phyloP scores from a whole-genome alignment of 2,113 vertebrate genomes.

The Entomyzon cyanotis region DNA sequence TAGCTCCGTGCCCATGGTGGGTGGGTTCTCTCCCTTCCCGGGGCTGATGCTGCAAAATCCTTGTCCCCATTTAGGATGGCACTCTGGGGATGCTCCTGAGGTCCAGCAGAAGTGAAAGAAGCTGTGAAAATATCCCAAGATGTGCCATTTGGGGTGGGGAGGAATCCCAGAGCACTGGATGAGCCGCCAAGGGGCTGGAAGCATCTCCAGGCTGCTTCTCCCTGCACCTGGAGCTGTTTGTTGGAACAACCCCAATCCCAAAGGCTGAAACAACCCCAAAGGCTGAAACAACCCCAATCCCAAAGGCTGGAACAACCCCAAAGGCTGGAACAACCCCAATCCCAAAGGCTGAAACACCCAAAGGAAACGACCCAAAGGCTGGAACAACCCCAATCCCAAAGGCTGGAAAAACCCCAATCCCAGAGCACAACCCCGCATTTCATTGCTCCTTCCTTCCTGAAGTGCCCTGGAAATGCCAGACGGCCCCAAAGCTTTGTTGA shows the following conservation, averaged over 20 bases:
- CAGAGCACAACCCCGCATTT: background rate
- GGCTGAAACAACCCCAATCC: too few relatives aligned
- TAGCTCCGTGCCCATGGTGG: accelerated
- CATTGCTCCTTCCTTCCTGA: background rate
- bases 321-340: too few relatives aligned
- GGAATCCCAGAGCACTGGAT: background rate
- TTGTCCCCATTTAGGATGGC: background rate
- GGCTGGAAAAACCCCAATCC: background rate
- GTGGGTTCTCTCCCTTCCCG: background rate
- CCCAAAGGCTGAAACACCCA: too few relatives aligned
- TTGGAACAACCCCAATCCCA: background rate
- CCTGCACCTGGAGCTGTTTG: background rate
- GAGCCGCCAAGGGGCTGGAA: background rate
- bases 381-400: too few relatives aligned
- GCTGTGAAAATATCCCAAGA: background rate
- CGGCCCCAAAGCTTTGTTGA: background rate
- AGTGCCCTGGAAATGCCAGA: background rate
- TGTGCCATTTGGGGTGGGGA: accelerated
- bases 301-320: too few relatives aligned
- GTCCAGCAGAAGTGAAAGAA: background rate
- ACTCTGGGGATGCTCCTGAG: accelerated
- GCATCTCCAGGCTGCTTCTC: background rate
- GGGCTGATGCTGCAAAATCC: background rate
- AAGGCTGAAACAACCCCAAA: too few relatives aligned
- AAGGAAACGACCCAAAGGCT: too few relatives aligned